Percentiles rank a stretch among this genome's conserved stretches.
Conservation (phyloP, 64 coral and sea anemone genomes). For the Porites lutea region DNA sequence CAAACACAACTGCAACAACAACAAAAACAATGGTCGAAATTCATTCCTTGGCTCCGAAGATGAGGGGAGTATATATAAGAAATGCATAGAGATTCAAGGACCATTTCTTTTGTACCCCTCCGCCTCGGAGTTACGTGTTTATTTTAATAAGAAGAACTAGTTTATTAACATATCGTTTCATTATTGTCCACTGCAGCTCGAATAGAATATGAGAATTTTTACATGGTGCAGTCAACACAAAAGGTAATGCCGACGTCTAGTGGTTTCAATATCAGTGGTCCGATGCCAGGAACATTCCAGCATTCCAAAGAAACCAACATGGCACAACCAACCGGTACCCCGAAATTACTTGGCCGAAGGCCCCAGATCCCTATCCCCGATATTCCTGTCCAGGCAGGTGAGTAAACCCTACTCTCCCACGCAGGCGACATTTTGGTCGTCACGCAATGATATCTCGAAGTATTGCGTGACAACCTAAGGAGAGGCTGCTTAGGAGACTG, state of each 20-base stretch:
- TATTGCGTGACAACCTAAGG: neutral
- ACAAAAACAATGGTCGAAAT: too few relatives aligned
- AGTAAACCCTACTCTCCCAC: neutral
- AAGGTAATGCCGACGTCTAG: slow-evolving; percentile 41
- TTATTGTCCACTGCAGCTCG: slow-evolving; percentile 41
- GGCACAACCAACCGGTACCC: neutral
- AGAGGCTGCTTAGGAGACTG: too few relatives aligned
- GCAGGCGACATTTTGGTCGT: too few relatives aligned
- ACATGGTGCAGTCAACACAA: slow-evolving; percentile 83
- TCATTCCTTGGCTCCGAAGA: too few relatives aligned
- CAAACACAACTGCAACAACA: too few relatives aligned
- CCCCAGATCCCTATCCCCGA: slow-evolving; percentile 55
- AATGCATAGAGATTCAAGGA: too few relatives aligned
- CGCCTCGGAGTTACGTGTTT: too few relatives aligned
- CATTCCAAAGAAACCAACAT: slow-evolving; percentile 57
- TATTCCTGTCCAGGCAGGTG: slow-evolving; percentile 13
- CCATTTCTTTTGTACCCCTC: too few relatives aligned
- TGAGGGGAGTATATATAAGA: too few relatives aligned
- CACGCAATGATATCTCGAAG: too few relatives aligned
- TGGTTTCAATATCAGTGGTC: slow-evolving; percentile 48
- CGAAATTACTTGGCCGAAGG: slow-evolving; percentile 16
- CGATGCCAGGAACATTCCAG: slow-evolving; percentile 49
- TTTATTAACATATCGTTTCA: neutral
- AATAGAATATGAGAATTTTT: slow-evolving; percentile 98
- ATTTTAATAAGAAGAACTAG: too few relatives aligned